Percentiles rank a stretch among this genome's conserved stretches.
Evolutionary conservation across 1,140 invertebrate genomes (phyloP).

Genomic region (Cyclina sinensis): DNA sequence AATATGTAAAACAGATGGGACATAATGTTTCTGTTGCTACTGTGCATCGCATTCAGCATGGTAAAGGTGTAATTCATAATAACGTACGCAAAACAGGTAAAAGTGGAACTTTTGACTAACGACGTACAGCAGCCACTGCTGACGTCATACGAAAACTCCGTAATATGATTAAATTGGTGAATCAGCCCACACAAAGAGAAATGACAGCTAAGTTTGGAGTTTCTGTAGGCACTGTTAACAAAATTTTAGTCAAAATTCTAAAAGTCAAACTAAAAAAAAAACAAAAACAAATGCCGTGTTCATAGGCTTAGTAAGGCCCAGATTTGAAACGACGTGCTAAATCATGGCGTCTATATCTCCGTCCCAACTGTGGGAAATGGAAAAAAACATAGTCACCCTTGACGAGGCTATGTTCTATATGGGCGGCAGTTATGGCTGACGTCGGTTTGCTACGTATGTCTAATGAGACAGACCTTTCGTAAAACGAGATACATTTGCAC

Average conservation of each 20-base stretch:
- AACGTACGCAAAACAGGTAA: constrained; percentile 32
- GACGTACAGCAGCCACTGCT: background rate
- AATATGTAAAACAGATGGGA: constrained; percentile 3
- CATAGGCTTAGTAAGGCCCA: constrained; percentile 32
- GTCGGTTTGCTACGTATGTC: no score
- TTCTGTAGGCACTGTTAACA: constrained; percentile 19
- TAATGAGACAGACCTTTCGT: no score
- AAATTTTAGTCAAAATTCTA: background rate
- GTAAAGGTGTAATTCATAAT: no score
- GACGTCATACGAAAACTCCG: background rate
- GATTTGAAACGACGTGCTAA: constrained; percentile 40
- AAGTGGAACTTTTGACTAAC: constrained; percentile 17
- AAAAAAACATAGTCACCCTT: constrained; percentile 17
- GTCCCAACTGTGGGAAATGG: constrained; percentile 25
- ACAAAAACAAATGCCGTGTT: constrained; percentile 18
- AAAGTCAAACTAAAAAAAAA: no score
- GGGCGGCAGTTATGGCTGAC: background rate
- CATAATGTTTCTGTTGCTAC: no score
- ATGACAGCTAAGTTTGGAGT: background rate
- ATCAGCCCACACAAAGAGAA: no score
- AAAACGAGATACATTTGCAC: no score
- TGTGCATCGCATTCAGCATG: no score
- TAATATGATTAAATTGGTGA: no score
- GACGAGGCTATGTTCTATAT: constrained; percentile 37
- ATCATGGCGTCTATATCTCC: constrained; percentile 45